These are phyloP conservation scores for Lemur catta DNA, from an alignment of 2,797 vertebrate genomes.

Conservation along the genomic window DNA sequence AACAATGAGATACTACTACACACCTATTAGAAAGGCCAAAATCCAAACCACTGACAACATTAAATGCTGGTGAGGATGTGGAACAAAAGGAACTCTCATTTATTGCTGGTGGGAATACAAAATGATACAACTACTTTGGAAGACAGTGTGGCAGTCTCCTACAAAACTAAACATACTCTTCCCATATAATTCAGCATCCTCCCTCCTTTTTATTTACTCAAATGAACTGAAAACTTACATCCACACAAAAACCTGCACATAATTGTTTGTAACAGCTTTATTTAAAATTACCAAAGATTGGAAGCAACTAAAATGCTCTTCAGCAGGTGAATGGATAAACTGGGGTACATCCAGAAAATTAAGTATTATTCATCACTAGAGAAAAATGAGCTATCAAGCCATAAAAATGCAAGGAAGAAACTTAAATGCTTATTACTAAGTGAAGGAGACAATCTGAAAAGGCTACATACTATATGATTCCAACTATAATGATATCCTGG, in stretches of 20 bases:
- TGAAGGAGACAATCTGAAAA: constrained; percentile 1
- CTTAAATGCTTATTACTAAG: background rate
- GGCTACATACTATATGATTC: background rate
- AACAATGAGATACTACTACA: background rate
- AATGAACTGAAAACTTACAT: background rate
- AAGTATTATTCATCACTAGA: background rate
- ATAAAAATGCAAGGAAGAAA: background rate
- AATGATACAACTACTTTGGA: background rate
- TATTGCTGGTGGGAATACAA: background rate
- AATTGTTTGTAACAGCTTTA: background rate
- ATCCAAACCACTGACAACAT: background rate
- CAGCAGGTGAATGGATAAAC: background rate
- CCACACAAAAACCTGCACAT: background rate
- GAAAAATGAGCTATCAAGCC: background rate
- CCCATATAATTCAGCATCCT: background rate
- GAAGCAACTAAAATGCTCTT: background rate
- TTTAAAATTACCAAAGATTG: background rate
- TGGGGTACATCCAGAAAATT: background rate
- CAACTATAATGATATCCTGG: background rate
- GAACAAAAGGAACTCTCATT: background rate
- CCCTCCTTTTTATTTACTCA: background rate
- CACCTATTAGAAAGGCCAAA: background rate
- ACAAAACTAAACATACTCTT: background rate
- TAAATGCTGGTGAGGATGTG: background rate
- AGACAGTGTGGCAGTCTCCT: background rate